These are phyloP conservation scores for Saccopteryx leptura DNA, from an alignment of 2,113 vertebrate genomes.

Conservation along the genomic window DNA sequence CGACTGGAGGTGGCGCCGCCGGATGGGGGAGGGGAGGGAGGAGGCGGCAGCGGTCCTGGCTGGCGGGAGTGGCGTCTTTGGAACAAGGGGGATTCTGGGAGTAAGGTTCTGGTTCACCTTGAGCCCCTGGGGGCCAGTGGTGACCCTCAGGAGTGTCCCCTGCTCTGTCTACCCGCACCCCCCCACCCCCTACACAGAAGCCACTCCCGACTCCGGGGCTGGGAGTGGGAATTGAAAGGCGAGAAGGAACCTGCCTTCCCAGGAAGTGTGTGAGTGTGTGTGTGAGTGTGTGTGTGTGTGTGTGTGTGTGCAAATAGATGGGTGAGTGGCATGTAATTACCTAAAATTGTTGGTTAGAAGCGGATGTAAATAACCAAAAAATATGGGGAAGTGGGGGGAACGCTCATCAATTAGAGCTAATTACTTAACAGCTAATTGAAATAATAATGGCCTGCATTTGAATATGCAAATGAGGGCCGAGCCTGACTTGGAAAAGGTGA, in stretches of 20 bases:
- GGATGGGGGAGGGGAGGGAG: rapidly evolving
- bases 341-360: slow-evolving; percentile 90
- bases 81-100: background rate
- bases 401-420: slow-evolving; percentile 90
- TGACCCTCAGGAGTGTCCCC: background rate
- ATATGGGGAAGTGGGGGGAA: slow-evolving; percentile 85
- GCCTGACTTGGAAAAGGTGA: slow-evolving; percentile 85
- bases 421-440: slow-evolving; percentile 93
- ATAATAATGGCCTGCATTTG: slow-evolving; percentile 88
- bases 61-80: rapidly evolving
- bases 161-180: rapidly evolving
- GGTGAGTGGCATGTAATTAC: slow-evolving; percentile 90
- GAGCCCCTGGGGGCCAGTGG: background rate
- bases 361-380: slow-evolving; percentile 91
- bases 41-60: no score
- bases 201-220: background rate
- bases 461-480: slow-evolving; percentile 88
- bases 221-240: background rate
- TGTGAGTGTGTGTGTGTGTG: background rate
- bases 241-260: slow-evolving; percentile 65
- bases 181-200: background rate
- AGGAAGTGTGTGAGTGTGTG: slow-evolving; percentile 46
- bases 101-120: background rate
- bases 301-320: slow-evolving; percentile 85
- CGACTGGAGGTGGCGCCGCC: rapidly evolving